These are phyloP conservation scores for Hylomyscus alleni DNA, from an alignment of 2,797 vertebrate species.

Conservation along the genomic window DNA sequence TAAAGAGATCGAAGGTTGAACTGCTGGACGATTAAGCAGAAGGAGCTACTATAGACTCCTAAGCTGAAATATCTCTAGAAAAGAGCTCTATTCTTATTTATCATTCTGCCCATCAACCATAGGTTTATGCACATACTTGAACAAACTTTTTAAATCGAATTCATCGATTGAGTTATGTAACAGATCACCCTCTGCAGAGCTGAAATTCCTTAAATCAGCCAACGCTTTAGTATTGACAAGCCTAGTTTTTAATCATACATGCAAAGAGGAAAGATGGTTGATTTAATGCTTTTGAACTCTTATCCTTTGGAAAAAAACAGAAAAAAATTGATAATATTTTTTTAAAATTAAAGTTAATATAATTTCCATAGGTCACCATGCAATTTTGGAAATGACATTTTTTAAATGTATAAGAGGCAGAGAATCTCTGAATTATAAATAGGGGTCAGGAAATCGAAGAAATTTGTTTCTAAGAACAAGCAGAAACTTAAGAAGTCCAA, in stretches of 20 bases:
- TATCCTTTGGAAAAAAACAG: slow-evolving; percentile 30
- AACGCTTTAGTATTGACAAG: neutral
- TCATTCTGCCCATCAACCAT: neutral
- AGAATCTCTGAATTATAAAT: neutral
- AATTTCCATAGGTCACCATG: neutral
- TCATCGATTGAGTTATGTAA: slow-evolving; percentile 25
- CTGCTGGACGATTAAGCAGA: neutral
- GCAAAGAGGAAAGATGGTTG: neutral
- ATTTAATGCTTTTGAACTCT: neutral
- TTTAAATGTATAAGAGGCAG: neutral
- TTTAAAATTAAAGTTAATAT: neutral
- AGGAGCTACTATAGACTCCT: neutral
- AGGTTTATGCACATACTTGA: neutral
- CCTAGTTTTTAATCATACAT: neutral
- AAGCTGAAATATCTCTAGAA: neutral
- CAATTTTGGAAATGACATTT: slow-evolving; percentile 5
- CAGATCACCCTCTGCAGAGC: neutral
- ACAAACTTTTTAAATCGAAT: slow-evolving; percentile 29
- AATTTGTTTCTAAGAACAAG: neutral
- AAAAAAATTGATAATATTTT: neutral
- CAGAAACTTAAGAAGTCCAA: neutral
- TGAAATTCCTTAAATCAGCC: neutral
- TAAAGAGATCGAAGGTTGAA: slow-evolving; percentile 33
- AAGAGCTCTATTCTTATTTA: neutral
- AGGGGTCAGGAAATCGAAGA: neutral